These are phyloP conservation scores for Callithrix jacchus DNA, from an alignment of 2,113 vertebrate species.

Conservation along the genomic window DNA sequence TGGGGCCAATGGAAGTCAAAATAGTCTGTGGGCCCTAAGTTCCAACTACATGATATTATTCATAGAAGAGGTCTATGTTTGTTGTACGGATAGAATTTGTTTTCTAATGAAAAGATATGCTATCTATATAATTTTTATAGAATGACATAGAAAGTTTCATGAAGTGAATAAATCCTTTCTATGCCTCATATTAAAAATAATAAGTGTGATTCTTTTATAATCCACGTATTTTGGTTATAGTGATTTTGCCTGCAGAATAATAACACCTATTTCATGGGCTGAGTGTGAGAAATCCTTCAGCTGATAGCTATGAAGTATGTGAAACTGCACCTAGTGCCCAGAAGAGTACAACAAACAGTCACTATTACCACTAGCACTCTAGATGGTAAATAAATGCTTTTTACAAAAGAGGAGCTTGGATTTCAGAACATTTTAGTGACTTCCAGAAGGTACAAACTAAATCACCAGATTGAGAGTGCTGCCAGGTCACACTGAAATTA, in stretches of 20 bases:
- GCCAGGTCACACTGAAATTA: neutral
- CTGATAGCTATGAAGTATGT: neutral
- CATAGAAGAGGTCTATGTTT: neutral
- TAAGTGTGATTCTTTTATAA: neutral
- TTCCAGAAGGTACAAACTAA: constrained; percentile 37
- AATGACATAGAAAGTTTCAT: neutral
- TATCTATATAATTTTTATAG: neutral
- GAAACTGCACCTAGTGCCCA: neutral
- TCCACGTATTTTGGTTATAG: neutral
- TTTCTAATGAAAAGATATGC: neutral
- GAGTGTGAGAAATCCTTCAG: neutral
- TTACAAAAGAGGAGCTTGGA: neutral
- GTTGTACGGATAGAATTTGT: neutral
- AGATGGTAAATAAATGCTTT: neutral
- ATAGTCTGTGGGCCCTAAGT: neutral
- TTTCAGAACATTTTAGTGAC: constrained; percentile 50
- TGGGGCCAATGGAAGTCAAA: neutral
- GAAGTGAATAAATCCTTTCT: neutral
- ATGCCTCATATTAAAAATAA: neutral
- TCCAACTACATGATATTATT: neutral
- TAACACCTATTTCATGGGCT: neutral
- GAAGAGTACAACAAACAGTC: neutral
- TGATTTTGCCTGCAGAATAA: neutral
- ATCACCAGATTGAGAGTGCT: neutral
- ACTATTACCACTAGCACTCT: neutral